Base-by-base conservation (phyloP, 2,113 vertebrate genomes). In the Puffinus mauretanicus region DNA sequence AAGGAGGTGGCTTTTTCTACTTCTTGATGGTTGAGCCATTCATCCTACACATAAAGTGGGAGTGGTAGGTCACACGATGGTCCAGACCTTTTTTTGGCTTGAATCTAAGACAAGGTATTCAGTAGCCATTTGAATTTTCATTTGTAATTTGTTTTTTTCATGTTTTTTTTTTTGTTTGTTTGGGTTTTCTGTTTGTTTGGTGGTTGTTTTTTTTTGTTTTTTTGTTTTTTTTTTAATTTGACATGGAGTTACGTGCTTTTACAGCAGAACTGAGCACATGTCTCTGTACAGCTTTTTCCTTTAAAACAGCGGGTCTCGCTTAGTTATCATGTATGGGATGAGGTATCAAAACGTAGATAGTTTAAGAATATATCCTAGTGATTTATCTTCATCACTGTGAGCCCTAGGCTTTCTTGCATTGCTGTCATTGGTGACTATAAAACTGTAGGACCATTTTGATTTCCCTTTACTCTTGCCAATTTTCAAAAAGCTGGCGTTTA, bases 141-240 rank as follows among this genome's bases (percentile, higher is more conserved):
- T 76, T 82, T 83, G 30, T 49, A 9, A 55, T 79, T 69, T 58
- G 27, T 71, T 49, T 86, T 60, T 9, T n/a, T 42, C 1, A 2
- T 87, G 42, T 3, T 0, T 40, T 79, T 65, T 15, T 29, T 14
- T 51, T 29, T 16, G 18, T 54, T 34, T 40, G 11, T 51, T 54
- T 44, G 13, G 3, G 3, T 79, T 65, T 15, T 29, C 13, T 51
- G 25, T 61, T 51, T 25, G 49, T 13, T 51, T 25, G 25, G 24
- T 42, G 42, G 42, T 42, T 15, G 42, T 47, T 0, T 0, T 11
- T 22, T 1, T 9, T 13, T 13, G 0, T 11, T 19, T 1, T 7
- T 13, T 13, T 27, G 22, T n/a, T n/a, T n/a, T 34, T 44, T 36
- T 29, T 70, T 51, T n/a, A 14, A 26, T 88, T 79, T 44, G 16